Base-by-base conservation (phyloP, 2,113 vertebrate genomes). In the Planiliza haematocheilus region DNA sequence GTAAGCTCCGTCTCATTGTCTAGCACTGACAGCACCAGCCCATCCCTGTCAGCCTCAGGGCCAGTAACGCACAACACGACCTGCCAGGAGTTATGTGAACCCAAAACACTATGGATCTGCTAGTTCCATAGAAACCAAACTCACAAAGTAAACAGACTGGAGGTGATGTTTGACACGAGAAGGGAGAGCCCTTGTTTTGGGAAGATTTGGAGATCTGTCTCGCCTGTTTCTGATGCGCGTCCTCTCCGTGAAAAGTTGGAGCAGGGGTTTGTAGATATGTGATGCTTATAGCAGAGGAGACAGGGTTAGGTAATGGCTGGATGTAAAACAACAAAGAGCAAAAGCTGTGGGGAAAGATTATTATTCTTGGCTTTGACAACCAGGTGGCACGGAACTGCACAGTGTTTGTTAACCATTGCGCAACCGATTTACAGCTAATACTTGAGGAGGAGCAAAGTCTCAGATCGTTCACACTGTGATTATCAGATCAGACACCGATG, bases 51-150 rank as follows among this genome's bases (percentile, higher is more conserved):
- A 84, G 88, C 86, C 84, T 70, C 68, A 3, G 65, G 83, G 80
- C 77, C 66, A 67, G 77, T 73, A 38, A 37, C 16, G 46, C 77
- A 38, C 74, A 24, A 55, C 62, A 65, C 57, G 48, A 73, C 71
- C 85, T 83, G 89, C 81, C 86, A 88, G 78, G 64, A 86, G 79
- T 77, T 75, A 64, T 64, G 66, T 65, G 82, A 88, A 86, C 81
- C 77, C 82, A 82, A 82, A 91, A 80, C 90, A 84, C 61, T 50
- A 50, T 12, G 42, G 79, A 80, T 79, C 68, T 20, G 64, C 75
- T 34, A 10, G 76, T 82, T 71, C 70, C 89, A 80, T 89, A 81
- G 90, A 88, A 91, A 91, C 89, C 88, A 88, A 86, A 86, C 86
- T 77, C 53, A 0, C 21, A 2, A 63, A 37, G 76, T 86, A 91